Evolutionary conservation across 2,797 vertebrate species (phyloP).

Genomic region (Echiichthys vipera): DNA sequence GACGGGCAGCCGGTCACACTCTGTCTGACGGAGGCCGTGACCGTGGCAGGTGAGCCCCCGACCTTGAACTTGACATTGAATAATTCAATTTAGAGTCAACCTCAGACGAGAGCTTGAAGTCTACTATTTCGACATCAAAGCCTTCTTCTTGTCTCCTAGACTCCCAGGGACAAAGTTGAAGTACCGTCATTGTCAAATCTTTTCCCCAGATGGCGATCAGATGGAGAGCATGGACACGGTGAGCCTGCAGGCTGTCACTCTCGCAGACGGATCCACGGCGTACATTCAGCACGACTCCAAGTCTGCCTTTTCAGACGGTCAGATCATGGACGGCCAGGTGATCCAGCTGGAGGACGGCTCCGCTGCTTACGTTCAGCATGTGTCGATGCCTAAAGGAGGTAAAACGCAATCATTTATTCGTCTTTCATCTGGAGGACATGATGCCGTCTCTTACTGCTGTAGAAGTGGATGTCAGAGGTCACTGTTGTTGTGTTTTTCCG

Average conservation of each 20-base stretch:
- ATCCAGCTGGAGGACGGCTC: constrained; percentile 98
- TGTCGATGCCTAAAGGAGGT: constrained; percentile 95
- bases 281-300: constrained; percentile 98
- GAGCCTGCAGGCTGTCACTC: constrained; percentile 97
- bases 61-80: not conserved
- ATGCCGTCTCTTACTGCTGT: not conserved
- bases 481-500: constrained; percentile 2
- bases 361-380: constrained; percentile 96
- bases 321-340: constrained; percentile 97
- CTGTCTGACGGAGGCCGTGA: constrained; percentile 95
- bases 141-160: too few species aligned
- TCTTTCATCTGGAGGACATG: not conserved
- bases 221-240: constrained; percentile 97
- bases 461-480: not conserved
- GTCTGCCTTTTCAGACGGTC: constrained; percentile 88
- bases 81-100: too few species aligned
- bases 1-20: constrained; percentile 97
- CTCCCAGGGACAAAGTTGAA: too few species aligned
- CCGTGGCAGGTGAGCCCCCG: constrained; percentile 90
- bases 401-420: constrained; percentile 6
- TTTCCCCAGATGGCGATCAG: constrained; percentile 91
- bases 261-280: constrained; percentile 97
- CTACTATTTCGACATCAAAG: too few species aligned
- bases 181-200: not conserved
- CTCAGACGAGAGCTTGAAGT: too few species aligned